Evolutionary conservation across 2,113 vertebrate species (phyloP), one percentile per base, ranked within the genome.

Genomic region (Beaufortia kweichowensis): DNA sequence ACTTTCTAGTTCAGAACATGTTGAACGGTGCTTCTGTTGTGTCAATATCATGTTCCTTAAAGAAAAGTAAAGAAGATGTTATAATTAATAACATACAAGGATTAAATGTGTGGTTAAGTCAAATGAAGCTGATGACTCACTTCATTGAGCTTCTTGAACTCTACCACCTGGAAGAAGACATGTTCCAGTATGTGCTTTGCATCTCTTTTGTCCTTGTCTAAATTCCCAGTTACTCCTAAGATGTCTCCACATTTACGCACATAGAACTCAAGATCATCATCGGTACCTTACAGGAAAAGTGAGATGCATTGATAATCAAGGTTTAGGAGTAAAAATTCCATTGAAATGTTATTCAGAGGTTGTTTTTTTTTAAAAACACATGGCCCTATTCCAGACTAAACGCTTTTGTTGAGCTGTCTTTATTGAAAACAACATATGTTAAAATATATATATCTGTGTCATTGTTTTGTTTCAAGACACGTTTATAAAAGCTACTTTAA

Each of bases 141-240:
- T 94, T 97, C 95, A 88, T 98, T 98, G 73, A 95, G 82, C 72
- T 99, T 99, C 91, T 98, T 99, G 86, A 98, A 99, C 85, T 98
- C 96, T 3, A 97, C 96, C 75, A 99, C 94, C 85, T 97, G 96
- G 85, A 98, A 98, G 87, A 98, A 98, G 86, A 99, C 87, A 82
- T 98, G 92, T 70, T 98, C 95, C 75, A 99, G 89, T 79, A 98
- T 95, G 74, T 96, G 93, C 82, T 91, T 98, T 64, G 95, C 95
- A 82, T 97, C 94, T 84, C 93, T 91, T 71, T 94, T 94, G 8
- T 98, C 95, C 86, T 96, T 95, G 61, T 94, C 92, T 71, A 99
- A 82, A 56, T 96, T 95, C 6, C 84, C 92, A 0, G 94, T 95
- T 75, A 98, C 94, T 1, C 96, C 95, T 3, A 98, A 86, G 82